Evolutionary conservation across 2,797 vertebrate genomes (phyloP), one percentile per base, ranked within the genome.

Genomic region (Trichosurus vulpecula): DNA sequence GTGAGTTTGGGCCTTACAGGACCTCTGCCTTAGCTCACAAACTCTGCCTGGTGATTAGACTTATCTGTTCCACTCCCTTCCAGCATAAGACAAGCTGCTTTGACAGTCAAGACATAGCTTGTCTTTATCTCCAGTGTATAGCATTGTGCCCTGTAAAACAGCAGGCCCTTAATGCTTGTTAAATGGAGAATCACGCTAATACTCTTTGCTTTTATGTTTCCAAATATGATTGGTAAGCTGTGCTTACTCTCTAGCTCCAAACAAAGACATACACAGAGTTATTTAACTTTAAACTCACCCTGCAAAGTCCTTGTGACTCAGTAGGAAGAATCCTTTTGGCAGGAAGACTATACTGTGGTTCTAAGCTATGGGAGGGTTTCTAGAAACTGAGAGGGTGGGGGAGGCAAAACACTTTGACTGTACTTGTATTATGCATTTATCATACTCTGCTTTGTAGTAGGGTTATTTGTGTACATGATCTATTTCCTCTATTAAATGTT

Each of bases 281-380:
- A 91, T 93, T 94, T 96, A 54, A 96, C 93, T 96, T 97, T 41
- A 31, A 92, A 95, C 3, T 31, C 91, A 25, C 58, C 56, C 92
- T 91, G 25, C 56, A 89, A 95, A 91, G 61, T 92, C 93, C 52
- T 94, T 31, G n/a, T 25, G 11, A 74, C 52, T 95, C 52, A 61
- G 35, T 12, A n/a, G 47, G 29, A 91, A n/a, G 74, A 66, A 9
- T 30, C 54, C 54, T 91, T 93, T 54, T 13, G 96, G 97, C 93
- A 25, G 47, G 35, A 95, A 54, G 11, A 93, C 90, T 93, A 74
- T 41, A 61, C 61, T 31, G 56, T 29, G 2, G 31, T 52, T 93
- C 93, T 87, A 55, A 81, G n/a, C 8, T 81, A 6, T 1, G 54
- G 56, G 74, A 61, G 57, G 41, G 89, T 8, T 54, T 47, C 57